phyloP scores from a whole-genome alignment of 2,797 vertebrate genomes.

The Acipenser ruthenus region DNA sequence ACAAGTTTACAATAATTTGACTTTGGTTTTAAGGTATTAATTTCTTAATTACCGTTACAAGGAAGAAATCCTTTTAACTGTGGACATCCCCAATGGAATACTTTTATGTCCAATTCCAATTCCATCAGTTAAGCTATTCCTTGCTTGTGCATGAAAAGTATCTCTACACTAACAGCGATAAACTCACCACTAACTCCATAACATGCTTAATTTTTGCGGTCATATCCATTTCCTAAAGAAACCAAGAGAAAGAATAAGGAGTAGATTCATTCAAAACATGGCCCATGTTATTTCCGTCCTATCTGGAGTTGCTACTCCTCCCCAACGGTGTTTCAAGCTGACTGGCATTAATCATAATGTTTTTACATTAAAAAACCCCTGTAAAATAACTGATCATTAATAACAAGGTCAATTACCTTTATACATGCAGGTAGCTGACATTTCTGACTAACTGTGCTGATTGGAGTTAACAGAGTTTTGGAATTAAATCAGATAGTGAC shows the following conservation, averaged over 20 bases:
- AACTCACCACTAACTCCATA: slow-evolving; percentile 37
- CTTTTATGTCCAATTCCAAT: no score
- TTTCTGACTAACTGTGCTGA: neutral
- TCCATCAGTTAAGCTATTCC: no score
- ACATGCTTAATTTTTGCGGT: slow-evolving; percentile 35
- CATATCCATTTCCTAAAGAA: slow-evolving; percentile 32
- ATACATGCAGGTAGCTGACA: neutral
- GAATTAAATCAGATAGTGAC: no score
- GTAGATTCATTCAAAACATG: neutral
- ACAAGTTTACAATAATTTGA: no score
- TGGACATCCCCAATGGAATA: no score
- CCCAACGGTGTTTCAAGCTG: neutral
- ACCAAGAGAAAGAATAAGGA: slow-evolving; percentile 20
- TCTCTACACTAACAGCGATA: neutral
- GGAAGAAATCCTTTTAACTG: no score
- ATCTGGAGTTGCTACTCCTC: neutral
- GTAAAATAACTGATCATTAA: no score
- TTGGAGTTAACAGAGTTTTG: no score
- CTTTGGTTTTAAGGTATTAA: no score
- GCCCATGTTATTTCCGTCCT: neutral
- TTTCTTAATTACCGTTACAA: no score
- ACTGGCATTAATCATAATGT: neutral
- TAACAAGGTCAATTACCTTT: neutral
- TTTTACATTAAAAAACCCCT: neutral
- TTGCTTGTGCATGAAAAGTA: neutral